phyloP scores from a whole-genome alignment of 1,140 invertebrate species.

The Ceratosolen fusciceps region DNA sequence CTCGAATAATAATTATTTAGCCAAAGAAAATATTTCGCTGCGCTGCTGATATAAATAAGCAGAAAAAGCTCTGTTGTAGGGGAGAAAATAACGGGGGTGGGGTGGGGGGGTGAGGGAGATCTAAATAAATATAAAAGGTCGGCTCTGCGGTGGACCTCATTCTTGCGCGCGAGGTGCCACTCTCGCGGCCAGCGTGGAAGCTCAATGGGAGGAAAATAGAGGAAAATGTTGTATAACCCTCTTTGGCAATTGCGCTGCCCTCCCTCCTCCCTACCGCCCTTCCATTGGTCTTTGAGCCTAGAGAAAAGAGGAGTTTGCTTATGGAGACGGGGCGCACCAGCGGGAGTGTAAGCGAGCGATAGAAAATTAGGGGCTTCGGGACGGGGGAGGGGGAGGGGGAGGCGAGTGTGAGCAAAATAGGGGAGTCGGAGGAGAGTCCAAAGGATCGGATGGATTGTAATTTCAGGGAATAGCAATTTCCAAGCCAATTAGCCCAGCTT shows the following conservation, averaged over 20 bases:
- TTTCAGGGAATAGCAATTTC: conserved; percentile 60
- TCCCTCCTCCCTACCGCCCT: too few relatives aligned
- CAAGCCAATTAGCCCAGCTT: conserved; percentile 59
- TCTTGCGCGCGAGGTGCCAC: neutral
- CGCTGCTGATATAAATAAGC: neutral
- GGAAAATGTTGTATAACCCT: conserved; percentile 17
- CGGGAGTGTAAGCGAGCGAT: too few relatives aligned
- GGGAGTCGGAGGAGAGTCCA: neutral
- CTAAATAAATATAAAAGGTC: neutral
- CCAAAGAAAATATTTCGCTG: neutral
- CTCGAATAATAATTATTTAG: neutral
- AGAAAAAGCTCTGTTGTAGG: too few relatives aligned
- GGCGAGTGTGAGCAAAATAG: too few relatives aligned
- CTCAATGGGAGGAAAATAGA: neutral
- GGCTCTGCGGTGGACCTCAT: neutral
- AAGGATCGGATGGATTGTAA: conserved; percentile 51
- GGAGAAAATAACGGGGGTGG: too few relatives aligned
- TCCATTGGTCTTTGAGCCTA: too few relatives aligned
- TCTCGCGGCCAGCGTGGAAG: neutral
- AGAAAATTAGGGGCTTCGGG: too few relatives aligned
- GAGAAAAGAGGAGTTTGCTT: too few relatives aligned
- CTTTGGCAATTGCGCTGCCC: too few relatives aligned
- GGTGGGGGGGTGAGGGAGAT: too few relatives aligned
- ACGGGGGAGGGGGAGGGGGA: too few relatives aligned
- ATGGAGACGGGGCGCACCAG: too few relatives aligned